These are phyloP conservation scores for Tetrao urogallus DNA, from an alignment of 2,113 vertebrate genomes.

Conservation along the genomic window DNA sequence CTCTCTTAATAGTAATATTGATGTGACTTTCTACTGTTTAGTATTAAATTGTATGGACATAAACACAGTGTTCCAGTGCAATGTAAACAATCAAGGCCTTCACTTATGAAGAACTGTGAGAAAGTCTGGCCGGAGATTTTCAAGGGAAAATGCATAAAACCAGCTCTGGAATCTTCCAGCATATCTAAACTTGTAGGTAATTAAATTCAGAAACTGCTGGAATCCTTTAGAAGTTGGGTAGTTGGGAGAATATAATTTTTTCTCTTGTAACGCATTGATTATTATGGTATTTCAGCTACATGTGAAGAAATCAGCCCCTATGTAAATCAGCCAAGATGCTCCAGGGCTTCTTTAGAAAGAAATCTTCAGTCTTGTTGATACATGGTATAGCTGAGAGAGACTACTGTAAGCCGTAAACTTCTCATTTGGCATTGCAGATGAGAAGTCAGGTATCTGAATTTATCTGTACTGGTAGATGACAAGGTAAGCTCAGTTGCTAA, in stretches of 20 bases:
- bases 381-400: neutral
- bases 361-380: neutral
- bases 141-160: slow-evolving; percentile 9
- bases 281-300: slow-evolving; percentile 20
- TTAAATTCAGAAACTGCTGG: slow-evolving; percentile 47
- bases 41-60: slow-evolving; percentile 28
- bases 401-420: neutral
- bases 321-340: slow-evolving; percentile 44
- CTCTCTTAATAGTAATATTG: slow-evolving; percentile 43
- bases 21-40: slow-evolving; percentile 61
- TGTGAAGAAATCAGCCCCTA: slow-evolving; percentile 12
- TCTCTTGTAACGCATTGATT: slow-evolving; percentile 50
- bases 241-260: slow-evolving; percentile 47
- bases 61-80: slow-evolving; percentile 70
- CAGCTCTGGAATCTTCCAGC: slow-evolving; percentile 2
- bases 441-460: neutral
- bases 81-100: slow-evolving; percentile 68
- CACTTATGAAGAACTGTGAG: slow-evolving; percentile 65
- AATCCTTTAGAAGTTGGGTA: slow-evolving; percentile 58
- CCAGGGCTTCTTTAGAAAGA: slow-evolving; percentile 1
- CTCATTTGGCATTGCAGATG: slow-evolving; percentile 17
- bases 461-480: neutral
- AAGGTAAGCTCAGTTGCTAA: neutral
- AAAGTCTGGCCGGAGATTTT: slow-evolving; percentile 44
- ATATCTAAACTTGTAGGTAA: slow-evolving; percentile 33